Evolutionary conservation across 2,113 vertebrate genomes (phyloP).

Genomic region (Engystomops pustulosus): DNA sequence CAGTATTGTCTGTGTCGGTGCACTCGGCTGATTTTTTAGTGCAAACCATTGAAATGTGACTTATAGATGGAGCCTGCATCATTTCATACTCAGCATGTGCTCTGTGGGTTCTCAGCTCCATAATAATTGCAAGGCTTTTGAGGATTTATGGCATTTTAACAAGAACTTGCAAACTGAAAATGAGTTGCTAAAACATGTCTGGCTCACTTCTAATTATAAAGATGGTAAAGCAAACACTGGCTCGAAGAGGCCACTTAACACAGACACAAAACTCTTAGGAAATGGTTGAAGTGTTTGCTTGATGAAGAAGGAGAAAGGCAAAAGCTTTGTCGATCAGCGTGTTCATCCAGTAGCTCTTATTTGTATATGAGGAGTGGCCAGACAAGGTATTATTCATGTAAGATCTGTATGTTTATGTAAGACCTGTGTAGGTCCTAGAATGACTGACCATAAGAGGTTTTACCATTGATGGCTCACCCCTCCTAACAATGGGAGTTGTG

Average conservation of each 20-base stretch:
- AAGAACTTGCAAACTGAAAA: conserved; percentile 6
- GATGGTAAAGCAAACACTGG: conserved; percentile 14
- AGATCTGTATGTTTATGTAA: background rate
- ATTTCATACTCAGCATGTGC: conserved; percentile 40
- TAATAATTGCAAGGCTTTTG: conserved; percentile 35
- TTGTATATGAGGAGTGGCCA: background rate
- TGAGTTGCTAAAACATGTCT: conserved; percentile 40
- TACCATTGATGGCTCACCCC: no score
- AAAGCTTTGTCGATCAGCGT: background rate
- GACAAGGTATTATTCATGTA: background rate
- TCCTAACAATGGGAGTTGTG: no score
- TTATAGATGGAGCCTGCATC: conserved; percentile 34
- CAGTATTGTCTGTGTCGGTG: conserved; percentile 32
- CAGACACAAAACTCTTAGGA: conserved; percentile 34
- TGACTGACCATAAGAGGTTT: background rate
- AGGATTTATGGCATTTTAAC: conserved; percentile 33
- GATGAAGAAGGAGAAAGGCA: background rate
- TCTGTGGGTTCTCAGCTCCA: conserved; percentile 8
- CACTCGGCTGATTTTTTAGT: conserved; percentile 37
- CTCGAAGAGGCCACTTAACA: background rate
- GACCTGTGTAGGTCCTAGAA: background rate
- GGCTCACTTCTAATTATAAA: conserved; percentile 19
- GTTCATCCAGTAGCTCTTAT: background rate
- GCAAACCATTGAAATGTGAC: conserved; percentile 41
- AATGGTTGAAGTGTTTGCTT: conserved; percentile 24